phyloP scores from a whole-genome alignment of 2,888 invertebrate genomes.

The Trissoscelio sp. region DNA sequence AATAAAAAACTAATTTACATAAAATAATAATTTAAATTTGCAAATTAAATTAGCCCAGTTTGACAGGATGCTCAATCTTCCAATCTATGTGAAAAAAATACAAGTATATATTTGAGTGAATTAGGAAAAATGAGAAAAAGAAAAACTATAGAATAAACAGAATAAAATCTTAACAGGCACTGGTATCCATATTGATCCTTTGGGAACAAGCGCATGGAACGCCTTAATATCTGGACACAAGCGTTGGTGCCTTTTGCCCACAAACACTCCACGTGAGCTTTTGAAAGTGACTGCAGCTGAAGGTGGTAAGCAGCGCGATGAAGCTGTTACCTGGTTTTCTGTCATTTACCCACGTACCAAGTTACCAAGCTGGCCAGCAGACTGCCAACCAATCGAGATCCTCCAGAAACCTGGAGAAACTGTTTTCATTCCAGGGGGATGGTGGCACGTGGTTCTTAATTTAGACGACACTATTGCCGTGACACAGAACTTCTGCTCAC shows the following conservation, averaged over 20 bases:
- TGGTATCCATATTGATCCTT: slow-evolving; percentile 99
- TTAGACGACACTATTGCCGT: slow-evolving; percentile 98
- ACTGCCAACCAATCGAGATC: slow-evolving; percentile 97
- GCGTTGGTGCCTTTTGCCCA: slow-evolving; percentile 99
- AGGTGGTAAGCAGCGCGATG: slow-evolving; percentile 98
- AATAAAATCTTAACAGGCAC: slow-evolving; percentile 84
- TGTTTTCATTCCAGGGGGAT: slow-evolving; percentile 99
- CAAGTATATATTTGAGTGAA: too few relatives aligned
- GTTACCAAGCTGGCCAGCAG: slow-evolving; percentile 93
- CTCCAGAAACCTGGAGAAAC: slow-evolving; percentile 98
- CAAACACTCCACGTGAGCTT: slow-evolving; percentile 96
- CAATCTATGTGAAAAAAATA: too few relatives aligned
- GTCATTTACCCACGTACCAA: slow-evolving; percentile 97
- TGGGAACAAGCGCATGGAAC: slow-evolving; percentile 99
- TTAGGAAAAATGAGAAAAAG: background rate
- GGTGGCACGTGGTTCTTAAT: slow-evolving; percentile 99
- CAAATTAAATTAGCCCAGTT: too few relatives aligned
- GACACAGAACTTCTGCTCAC: slow-evolving; percentile 98
- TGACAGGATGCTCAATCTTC: too few relatives aligned
- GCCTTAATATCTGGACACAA: slow-evolving; percentile 97
- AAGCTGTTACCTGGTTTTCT: slow-evolving; percentile 99
- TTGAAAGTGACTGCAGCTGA: slow-evolving; percentile 96
- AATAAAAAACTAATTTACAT: too few relatives aligned
- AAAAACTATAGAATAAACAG: background rate
- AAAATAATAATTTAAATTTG: too few relatives aligned